Evolutionary conservation across 2,888 invertebrate species (phyloP), one percentile per base, ranked within the genome.

Genomic region (Drosophila birchii): DNA sequence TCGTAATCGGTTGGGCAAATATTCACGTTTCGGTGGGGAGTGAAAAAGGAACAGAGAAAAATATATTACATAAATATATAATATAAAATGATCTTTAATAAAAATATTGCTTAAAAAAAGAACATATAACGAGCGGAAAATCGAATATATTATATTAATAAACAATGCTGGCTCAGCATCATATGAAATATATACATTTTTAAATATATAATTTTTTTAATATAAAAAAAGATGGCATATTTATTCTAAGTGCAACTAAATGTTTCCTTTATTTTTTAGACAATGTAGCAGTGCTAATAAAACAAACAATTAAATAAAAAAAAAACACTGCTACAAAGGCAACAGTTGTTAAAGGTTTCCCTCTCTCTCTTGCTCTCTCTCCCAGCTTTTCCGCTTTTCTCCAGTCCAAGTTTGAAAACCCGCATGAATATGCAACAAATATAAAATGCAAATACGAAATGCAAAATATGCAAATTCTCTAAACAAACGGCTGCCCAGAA

Each of bases 381-480:
- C 69, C 23, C 23, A 29, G 16, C 3, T 54, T 61, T 71, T 73
- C 39, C 58, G 63, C 67, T 26, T 51, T 64, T 51, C 43, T 16
- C 57, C 57, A 75, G 67, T 73, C 68, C 71, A 67, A 69, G 73
- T 66, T 63, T 67, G 76, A 44, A 36, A 38, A 70, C 0, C 53
- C 44, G 47, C 60, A 69, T 78, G 76, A 78, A 78, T 78, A 76
- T 78, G 64, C 76, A 75, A 20, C 55, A 44, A 47, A 53, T 49
- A 59, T 60, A 49, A 74, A 73, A 77, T 74, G 63, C 38, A 54
- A 73, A 66, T 66, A 51, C n/a, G 49, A 72, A 64, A 68, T 64
- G 53, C n/a, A 23, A 49, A 47, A 63, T 74, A 79, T 75, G 70
- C 56, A 79, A 75, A 68, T 72, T 54, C 5, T 49, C 20, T 49